phyloP scores from a whole-genome alignment of 1,140 invertebrate species.

The Teleogryllus occipitalis region DNA sequence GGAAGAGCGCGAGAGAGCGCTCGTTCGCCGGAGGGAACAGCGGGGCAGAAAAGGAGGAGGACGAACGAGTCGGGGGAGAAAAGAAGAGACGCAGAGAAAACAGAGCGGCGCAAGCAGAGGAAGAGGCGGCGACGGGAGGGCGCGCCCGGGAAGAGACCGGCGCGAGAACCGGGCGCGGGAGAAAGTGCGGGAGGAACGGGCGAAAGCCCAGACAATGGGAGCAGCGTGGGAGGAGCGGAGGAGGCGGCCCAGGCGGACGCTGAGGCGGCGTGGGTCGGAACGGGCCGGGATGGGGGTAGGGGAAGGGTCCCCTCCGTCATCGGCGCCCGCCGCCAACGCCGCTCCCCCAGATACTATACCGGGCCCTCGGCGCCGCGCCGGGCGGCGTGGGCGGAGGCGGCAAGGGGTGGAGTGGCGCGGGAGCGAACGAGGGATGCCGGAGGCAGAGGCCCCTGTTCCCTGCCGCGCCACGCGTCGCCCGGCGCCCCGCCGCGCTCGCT shows the following conservation, averaged over 20 bases:
- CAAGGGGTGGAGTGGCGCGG: slow-evolving; percentile 28
- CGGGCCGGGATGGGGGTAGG: not conserved
- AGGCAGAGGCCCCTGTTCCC: slow-evolving; percentile 26
- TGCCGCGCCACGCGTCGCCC: not conserved
- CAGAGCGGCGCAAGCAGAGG: not conserved
- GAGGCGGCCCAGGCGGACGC: not conserved
- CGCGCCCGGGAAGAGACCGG: not conserved
- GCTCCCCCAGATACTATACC: slow-evolving; percentile 15
- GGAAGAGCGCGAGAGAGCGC: not conserved
- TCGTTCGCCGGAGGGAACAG: not conserved
- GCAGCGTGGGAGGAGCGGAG: not conserved
- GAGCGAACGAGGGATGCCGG: slow-evolving; percentile 32
- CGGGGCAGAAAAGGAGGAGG: not conserved
- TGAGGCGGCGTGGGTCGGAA: not conserved
- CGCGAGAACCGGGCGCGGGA: not conserved
- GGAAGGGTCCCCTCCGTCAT: not conserved
- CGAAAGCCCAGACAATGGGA: not conserved
- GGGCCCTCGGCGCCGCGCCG: slow-evolving; percentile 21
- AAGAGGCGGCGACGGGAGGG: not conserved
- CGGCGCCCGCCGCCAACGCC: not conserved
- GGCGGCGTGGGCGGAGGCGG: slow-evolving; percentile 19
- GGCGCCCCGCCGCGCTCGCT: not conserved
- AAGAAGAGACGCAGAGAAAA: not conserved
- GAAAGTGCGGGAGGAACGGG: not conserved
- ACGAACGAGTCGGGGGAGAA: not conserved